phyloP scores from a whole-genome alignment of 2,888 invertebrate species.

The Leistus spinibarbis region DNA sequence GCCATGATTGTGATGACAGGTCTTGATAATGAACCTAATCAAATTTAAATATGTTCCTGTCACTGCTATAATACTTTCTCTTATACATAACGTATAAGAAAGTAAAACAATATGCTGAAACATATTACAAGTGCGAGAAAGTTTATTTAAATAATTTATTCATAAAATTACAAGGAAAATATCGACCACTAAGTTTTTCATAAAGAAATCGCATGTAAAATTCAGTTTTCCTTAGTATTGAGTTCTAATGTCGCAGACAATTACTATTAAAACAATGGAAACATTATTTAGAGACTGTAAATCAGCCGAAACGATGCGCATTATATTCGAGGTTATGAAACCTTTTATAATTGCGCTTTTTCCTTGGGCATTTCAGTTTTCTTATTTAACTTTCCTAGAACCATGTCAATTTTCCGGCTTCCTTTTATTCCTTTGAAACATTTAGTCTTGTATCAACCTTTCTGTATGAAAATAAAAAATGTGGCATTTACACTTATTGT shows the following conservation, averaged over 20 bases:
- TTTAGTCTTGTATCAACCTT: no score
- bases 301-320: background rate
- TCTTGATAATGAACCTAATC: no score
- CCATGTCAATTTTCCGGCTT: constrained; percentile 20
- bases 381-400: constrained; percentile 28
- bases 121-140: background rate
- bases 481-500: background rate
- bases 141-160: background rate
- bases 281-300: background rate
- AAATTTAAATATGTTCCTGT: no score
- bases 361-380: constrained; percentile 12
- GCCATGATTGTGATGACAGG: no score
- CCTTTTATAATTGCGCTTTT: background rate
- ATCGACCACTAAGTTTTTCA: background rate
- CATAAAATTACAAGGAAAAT: background rate
- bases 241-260: background rate
- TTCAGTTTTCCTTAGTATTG: background rate
- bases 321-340: background rate
- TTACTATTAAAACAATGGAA: background rate
- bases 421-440: constrained; percentile 18
- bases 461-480: background rate
- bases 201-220: background rate
- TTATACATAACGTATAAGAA: background rate
- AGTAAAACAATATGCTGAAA: background rate
- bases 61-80: background rate